Percentiles rank a stretch among this genome's conserved stretches.
Evolutionary conservation across 2,888 invertebrate species (phyloP).

Genomic region (Lithosia quadra): DNA sequence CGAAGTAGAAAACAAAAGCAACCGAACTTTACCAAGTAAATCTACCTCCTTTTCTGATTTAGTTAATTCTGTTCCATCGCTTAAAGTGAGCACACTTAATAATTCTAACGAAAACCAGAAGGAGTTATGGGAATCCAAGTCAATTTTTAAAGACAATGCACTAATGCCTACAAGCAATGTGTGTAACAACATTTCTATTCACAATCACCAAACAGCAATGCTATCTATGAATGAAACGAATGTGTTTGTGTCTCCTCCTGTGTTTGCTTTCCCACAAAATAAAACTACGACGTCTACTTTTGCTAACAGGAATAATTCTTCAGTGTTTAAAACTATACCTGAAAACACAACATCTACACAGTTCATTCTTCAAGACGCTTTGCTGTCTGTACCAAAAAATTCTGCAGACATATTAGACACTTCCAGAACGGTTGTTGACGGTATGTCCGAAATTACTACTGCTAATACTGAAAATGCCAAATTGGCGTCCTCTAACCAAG

Average conservation of each 20-base stretch:
- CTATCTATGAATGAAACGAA: conserved; percentile 77
- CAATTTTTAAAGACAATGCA: conserved; percentile 45
- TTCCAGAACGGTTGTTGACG: conserved; percentile 68
- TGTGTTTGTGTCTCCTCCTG: conserved; percentile 61
- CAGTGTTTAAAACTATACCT: conserved; percentile 60
- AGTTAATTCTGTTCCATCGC: no score
- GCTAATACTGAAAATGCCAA: conserved; percentile 88
- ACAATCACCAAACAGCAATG: conserved; percentile 91
- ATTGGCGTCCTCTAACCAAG: conserved; percentile 57
- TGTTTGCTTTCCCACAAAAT: conserved; percentile 71
- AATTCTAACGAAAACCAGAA: no score
- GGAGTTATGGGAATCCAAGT: no score
- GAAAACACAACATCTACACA: conserved; percentile 40
- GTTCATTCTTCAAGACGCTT: conserved; percentile 31
- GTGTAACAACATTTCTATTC: conserved; percentile 27
- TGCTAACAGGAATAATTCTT: conserved; percentile 66
- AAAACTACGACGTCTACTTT: conserved; percentile 55
- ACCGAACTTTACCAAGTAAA: no score
- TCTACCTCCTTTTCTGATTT: no score
- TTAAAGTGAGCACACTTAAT: no score
- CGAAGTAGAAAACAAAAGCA: no score
- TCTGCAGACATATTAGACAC: conserved; percentile 53
- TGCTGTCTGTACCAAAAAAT: conserved; percentile 41
- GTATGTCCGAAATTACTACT: conserved; percentile 62
- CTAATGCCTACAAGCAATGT: conserved; percentile 58